Percentiles rank a stretch among this genome's conserved stretches.
Evolutionary conservation across 2,113 vertebrate genomes (phyloP).

Genomic region (Eulacestoma nigropectus): DNA sequence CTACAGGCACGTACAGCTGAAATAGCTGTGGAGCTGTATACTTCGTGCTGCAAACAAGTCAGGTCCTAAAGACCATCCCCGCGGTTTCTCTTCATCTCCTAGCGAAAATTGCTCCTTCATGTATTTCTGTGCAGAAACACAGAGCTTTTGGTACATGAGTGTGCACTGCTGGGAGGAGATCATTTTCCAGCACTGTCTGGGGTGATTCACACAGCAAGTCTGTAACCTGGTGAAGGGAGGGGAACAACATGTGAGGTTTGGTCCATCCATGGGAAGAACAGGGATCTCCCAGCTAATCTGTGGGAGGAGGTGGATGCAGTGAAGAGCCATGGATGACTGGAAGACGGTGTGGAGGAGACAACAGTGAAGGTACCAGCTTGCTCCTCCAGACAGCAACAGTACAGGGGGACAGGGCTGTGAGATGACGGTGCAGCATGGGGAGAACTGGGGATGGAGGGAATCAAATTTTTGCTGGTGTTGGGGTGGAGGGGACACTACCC

Average conservation of each 20-base stretch:
- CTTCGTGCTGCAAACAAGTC: not conserved
- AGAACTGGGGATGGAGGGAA: not conserved
- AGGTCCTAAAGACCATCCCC: not conserved
- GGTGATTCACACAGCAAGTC: not conserved
- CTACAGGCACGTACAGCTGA: not conserved
- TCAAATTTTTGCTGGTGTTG: not conserved
- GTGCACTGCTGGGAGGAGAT: not conserved
- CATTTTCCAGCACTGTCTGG: not conserved
- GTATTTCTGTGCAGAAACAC: not conserved
- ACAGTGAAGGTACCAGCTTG: not conserved
- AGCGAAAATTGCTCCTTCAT: not conserved
- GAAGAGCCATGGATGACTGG: not conserved
- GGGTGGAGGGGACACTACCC: not conserved
- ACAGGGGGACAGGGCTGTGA: not conserved
- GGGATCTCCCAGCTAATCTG: not conserved
- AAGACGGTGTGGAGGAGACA: not conserved
- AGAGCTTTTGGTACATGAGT: not conserved
- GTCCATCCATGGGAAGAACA: not conserved
- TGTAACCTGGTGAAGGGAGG: not conserved
- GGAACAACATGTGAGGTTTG: fast-evolving
- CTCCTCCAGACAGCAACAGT: not conserved
- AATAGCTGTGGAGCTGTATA: not conserved
- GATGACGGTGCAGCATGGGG: fast-evolving
- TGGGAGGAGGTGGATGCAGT: not conserved
- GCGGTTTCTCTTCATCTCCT: not conserved